Base-by-base conservation (phyloP, 2,113 vertebrate species). In the human (Homo sapiens) region DNA sequence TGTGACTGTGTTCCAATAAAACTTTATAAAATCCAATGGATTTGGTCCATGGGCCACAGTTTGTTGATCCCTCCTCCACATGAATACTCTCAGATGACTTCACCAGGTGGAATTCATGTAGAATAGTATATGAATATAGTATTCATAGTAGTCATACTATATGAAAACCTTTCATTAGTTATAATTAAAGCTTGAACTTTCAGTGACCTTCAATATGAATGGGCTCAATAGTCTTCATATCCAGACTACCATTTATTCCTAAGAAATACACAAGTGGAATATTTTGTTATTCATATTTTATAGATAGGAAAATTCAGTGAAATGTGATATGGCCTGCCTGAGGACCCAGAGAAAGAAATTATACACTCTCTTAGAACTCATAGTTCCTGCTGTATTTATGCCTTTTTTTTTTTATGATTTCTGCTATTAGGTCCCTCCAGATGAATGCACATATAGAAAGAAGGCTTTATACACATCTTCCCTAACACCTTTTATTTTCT, bases 401-500 rank as follows among this genome's bases (percentile, higher is more conserved):
- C 3, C 6, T 79, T 92, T 90, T 72, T 68, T 3, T n/a, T 35
- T 66, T 12, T 43, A 70, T 6, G 70, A 72, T 52, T 78, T 84
- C 57, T 81, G 16, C 23, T 38, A 14, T 48, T 35, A 38, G 25
- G 48, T 89, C 48, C 38, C 8, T 78, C 23, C 23, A 93, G 84
- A 75, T 76, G 38, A 83, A 61, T 48, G 25, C 0, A 23, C 12
- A 30, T 13, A 11, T 61, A 68, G 3, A 43, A 95, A 78, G 38
- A 59, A 43, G 25, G 9, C 17, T 18, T 90, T 25, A 35, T 48
- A 57, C 32, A 17, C 8, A 94, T 75, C 95, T 96, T 97, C 97
- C 86, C 84, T 89, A 82, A n/a, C 78, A 96, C 50, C 89, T 96
- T 94, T 73, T 95, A 93, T 98, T 94, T 96, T 98, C 98, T 97